Evolutionary conservation across 2,888 invertebrate genomes (phyloP).

Genomic region (Rotaria magnacalcarata): DNA sequence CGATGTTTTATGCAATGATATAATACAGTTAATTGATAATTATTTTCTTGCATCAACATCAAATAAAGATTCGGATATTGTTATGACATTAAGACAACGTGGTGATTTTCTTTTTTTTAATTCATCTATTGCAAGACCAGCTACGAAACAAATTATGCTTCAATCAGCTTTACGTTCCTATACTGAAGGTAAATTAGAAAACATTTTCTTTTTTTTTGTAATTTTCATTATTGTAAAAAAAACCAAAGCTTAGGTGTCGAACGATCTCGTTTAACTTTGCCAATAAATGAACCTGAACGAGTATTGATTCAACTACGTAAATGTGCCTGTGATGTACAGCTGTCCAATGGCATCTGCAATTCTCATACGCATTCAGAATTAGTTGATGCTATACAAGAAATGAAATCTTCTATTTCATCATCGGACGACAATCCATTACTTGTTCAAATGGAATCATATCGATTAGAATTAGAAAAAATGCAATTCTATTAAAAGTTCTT

Average conservation of each 20-base stretch:
- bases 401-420: not conserved
- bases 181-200: constrained; percentile 20
- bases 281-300: constrained; percentile 23
- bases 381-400: not conserved
- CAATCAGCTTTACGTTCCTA: constrained; percentile 32
- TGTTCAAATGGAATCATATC: not conserved
- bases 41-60: constrained; percentile 21
- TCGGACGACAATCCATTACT: not conserved
- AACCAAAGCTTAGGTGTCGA: not conserved
- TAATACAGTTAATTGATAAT: constrained; percentile 17
- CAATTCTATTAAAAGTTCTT: not conserved
- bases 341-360: not conserved
- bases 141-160: constrained; percentile 9
- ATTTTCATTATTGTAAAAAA: not conserved
- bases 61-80: constrained; percentile 29
- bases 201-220: not conserved
- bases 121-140: constrained; percentile 27
- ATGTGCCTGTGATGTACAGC: constrained; percentile 19
- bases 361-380: not conserved
- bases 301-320: constrained; percentile 9
- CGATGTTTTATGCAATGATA: not conserved
- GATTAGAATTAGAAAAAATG: not conserved
- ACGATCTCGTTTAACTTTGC: constrained; percentile 28
- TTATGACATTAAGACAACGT: constrained; percentile 27
- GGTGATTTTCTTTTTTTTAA: constrained; percentile 10